Conservation (phyloP, 2,888 invertebrate genomes). For the Sminthurides aquaticus region DNA sequence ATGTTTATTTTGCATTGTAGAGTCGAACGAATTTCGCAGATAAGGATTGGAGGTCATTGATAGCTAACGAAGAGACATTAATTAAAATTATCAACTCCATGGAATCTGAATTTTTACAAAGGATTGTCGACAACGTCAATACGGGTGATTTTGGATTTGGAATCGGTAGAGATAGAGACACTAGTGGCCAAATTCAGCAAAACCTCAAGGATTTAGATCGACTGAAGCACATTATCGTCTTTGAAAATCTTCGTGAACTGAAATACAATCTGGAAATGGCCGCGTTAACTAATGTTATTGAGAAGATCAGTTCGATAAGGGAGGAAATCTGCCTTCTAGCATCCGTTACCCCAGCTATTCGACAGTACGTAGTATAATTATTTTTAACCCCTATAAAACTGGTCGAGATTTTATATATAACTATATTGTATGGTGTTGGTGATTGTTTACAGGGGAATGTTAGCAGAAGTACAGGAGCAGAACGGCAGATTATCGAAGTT, state of each 20-base stretch:
- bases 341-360: neutral
- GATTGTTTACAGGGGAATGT: constrained; percentile 2
- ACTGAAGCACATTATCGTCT: constrained; percentile 11
- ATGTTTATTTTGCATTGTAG: neutral
- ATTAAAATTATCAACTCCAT: neutral
- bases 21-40: neutral
- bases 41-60: neutral
- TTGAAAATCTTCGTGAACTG: constrained; percentile 4
- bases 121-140: neutral
- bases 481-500: neutral
- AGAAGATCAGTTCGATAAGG: neutral
- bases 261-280: constrained; percentile 16
- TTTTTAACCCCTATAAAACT: too few relatives aligned
- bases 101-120: constrained; percentile 1
- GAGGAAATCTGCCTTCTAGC: constrained; percentile 5
- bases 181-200: neutral
- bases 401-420: too few relatives aligned
- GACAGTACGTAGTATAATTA: constrained; percentile 11
- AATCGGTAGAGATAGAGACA: neutral
- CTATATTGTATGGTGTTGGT: neutral
- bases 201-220: constrained; percentile 16
- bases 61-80: neutral
- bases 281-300: neutral
- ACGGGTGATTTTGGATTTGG: neutral
- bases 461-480: constrained; percentile 1